A percentile compares a stretch with the other conserved stretches of the same genome.
Conservation (phyloP, 2,797 vertebrate species). For the Melanotaenia pygmaea region DNA sequence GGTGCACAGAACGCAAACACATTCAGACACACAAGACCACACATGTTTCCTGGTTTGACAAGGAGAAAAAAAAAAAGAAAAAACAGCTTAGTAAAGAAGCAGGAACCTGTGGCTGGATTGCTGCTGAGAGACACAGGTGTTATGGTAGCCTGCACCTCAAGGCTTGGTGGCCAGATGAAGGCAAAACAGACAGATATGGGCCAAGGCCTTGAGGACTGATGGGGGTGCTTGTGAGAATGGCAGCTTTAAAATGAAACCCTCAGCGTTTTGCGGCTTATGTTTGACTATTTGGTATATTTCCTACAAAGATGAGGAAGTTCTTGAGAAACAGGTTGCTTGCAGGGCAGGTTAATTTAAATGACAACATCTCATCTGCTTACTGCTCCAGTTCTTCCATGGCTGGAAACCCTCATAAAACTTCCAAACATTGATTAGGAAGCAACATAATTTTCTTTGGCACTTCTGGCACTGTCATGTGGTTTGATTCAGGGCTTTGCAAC, state of each 20-base stretch:
- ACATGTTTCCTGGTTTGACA: constrained; percentile 48
- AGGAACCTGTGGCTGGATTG: constrained; percentile 12
- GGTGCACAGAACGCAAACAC: neutral
- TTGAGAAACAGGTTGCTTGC: constrained; percentile 22
- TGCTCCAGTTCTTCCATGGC: constrained; percentile 58
- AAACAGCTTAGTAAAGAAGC: neutral
- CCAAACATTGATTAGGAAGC: constrained; percentile 65
- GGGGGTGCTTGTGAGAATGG: constrained; percentile 39
- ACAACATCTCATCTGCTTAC: constrained; percentile 20
- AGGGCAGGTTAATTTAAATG: constrained; percentile 47
- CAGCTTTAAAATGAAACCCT: constrained; percentile 12
- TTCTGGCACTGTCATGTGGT: constrained; percentile 38
- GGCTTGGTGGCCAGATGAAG: constrained; percentile 47
- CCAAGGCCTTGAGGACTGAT: constrained; percentile 32
- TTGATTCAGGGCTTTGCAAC: constrained; percentile 43
- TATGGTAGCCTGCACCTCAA: constrained; percentile 32
- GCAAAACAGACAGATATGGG: constrained; percentile 73
- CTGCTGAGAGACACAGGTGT: constrained; percentile 37
- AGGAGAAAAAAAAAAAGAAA: too few species aligned
- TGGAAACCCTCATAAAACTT: constrained; percentile 53
- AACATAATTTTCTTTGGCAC: constrained; percentile 61
- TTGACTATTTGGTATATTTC: constrained; percentile 12
- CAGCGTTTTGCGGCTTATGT: constrained; percentile 29
- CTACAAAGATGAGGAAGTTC: neutral
- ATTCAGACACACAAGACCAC: constrained; percentile 26